phyloP scores from a whole-genome alignment of 2,113 vertebrate genomes.

The Coreoperca whiteheadi region DNA sequence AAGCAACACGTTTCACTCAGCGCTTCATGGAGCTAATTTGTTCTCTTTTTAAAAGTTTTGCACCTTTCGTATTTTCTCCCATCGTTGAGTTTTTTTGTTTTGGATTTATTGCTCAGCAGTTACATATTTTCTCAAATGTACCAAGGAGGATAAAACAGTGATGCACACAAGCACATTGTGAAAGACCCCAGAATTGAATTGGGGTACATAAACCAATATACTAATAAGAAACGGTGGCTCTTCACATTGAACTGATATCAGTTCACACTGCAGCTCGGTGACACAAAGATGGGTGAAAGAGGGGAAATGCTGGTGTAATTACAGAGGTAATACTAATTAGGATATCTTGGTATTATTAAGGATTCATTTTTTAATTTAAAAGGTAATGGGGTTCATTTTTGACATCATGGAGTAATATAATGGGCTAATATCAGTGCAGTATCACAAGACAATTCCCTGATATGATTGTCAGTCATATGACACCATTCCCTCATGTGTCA shows the following conservation, averaged over 20 bases:
- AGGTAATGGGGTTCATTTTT: background rate
- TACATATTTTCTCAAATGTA: background rate
- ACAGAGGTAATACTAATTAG: background rate
- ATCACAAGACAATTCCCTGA: background rate
- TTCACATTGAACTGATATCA: background rate
- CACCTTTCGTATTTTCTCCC: background rate
- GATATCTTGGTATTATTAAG: background rate
- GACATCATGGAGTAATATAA: background rate
- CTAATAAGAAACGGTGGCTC: background rate
- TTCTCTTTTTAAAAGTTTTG: background rate
- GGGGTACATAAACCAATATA: background rate
- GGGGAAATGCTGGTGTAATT: background rate
- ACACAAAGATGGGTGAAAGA: background rate
- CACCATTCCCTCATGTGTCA: too few relatives aligned
- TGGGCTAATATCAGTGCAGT: background rate
- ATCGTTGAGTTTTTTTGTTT: background rate
- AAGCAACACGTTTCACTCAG: background rate
- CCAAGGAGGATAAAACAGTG: background rate
- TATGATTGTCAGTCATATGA: background rate
- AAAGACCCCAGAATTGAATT: background rate
- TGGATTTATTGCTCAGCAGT: background rate
- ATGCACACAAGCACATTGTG: background rate
- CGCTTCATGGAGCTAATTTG: too few relatives aligned
- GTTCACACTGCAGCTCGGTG: background rate
- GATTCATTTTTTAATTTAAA: background rate